Evolutionary conservation across 1,140 invertebrate genomes (phyloP), one percentile per base, ranked within the genome.

Genomic region (Ericerus pela): DNA sequence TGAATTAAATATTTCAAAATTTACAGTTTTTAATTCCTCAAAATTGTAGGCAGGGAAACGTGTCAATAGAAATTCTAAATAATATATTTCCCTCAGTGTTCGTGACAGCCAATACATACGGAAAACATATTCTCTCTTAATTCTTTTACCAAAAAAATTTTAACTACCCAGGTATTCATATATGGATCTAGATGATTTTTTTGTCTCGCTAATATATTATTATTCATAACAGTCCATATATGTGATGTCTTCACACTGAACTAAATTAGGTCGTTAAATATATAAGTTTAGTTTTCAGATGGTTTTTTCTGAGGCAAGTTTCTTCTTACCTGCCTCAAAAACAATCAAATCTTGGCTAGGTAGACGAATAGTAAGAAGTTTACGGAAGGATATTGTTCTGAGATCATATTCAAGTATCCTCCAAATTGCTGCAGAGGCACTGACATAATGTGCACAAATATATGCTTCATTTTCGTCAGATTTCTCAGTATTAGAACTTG

Each of bases 401-500:
- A 29, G 2, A 72, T 59, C 57, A 58, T 66, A 69, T 22, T 56
- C 51, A 2, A 67, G 63, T 11, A 74, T 66, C 33, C 67, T 54
- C 67, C 68, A 73, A 53, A 63, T 59, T 27, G 70, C 70, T 67
- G 73, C 69, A 52, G 60, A 62, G 38, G 64, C 59, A 41, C 68
- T 69, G 5, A 74, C 64, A 63, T 73, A 74, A 16, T 70, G 59
- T 30, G 66, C 66, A 58, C 64, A 51, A 55, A 66, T 18, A 60
- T 63, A 62, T 27, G 12, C 29, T 10, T 41, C 16, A 0, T 47
- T 58, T 26, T 58, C 57, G 20, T 58, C 26, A 53, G 10, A 24
- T 12, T 53, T 29, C n/a, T 22, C 26, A 5, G 26, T 24, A 16
- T 38, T 22, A 47, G 2, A 12, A 47, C 26, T 24, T 22, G 41